Percentiles rank a stretch among this genome's conserved stretches.
Conservation (phyloP, 2,888 invertebrate genomes). For the Melolontha melolontha region DNA sequence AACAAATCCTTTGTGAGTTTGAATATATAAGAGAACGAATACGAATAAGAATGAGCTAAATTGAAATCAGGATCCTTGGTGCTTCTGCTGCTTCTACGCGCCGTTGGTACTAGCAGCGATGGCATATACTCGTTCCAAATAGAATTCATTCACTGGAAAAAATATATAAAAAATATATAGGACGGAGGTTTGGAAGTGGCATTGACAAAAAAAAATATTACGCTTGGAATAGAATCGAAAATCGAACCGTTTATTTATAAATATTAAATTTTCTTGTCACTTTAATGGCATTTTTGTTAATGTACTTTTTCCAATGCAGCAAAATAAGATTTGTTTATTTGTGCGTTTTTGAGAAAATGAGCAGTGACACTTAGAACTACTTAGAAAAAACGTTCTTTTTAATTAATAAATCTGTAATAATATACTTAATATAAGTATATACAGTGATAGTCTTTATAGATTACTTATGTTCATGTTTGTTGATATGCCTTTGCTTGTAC, state of each 20-base stretch:
- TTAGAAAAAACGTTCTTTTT: no score
- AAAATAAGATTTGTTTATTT: no score
- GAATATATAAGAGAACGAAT: slow-evolving; percentile 51
- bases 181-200: slow-evolving; percentile 15
- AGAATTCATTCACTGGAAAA: slow-evolving; percentile 25
- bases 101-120: slow-evolving; percentile 36
- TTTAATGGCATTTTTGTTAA: slow-evolving; percentile 21
- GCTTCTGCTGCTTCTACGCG: slow-evolving; percentile 5
- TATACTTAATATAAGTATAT: no score
- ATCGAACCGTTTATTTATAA: slow-evolving; percentile 4
- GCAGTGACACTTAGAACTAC: no score
- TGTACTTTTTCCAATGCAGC: no score
- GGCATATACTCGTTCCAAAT: slow-evolving; percentile 8
- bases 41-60: slow-evolving; percentile 58
- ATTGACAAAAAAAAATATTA: slow-evolving; percentile 23
- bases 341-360: no score
- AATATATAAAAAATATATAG: slow-evolving; percentile 17
- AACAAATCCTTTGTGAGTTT: slow-evolving; percentile 57
- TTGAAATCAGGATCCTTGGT: slow-evolving; percentile 52
- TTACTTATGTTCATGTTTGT: no score
- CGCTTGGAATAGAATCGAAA: not conserved
- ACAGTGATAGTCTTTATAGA: no score
- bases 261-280: not conserved
- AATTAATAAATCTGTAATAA: no score
- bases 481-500: no score